These are phyloP conservation scores for Phortica okadai DNA, from an alignment of 2,888 invertebrate genomes.

Conservation along the genomic window DNA sequence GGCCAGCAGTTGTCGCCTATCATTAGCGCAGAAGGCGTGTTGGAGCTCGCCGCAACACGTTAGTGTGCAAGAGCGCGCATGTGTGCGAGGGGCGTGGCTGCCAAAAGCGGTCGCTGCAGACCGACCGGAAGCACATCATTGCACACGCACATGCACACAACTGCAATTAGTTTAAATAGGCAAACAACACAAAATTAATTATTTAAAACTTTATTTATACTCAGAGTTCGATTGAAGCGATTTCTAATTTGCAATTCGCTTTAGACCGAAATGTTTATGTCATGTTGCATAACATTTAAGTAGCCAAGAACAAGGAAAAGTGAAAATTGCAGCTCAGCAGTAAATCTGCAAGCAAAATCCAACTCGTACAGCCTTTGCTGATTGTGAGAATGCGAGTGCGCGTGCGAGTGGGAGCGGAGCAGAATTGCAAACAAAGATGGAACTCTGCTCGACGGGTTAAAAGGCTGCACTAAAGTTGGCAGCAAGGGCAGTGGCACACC, in stretches of 20 bases:
- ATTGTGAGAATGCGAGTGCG: too few relatives aligned
- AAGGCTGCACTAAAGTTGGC: background rate
- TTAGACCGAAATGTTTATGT: too few relatives aligned
- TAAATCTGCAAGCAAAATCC: too few relatives aligned
- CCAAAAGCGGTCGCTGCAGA: background rate
- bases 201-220: background rate
- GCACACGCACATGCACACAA: slow-evolving; percentile 24
- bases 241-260: too few relatives aligned
- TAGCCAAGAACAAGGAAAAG: too few relatives aligned
- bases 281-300: too few relatives aligned
- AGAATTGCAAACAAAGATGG: background rate
- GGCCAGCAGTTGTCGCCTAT: slow-evolving; percentile 19
- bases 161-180: slow-evolving; percentile 26
- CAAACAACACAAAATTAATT: slow-evolving; percentile 9
- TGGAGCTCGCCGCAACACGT: background rate
- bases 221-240: too few relatives aligned
- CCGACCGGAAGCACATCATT: slow-evolving; percentile 40
- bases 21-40: background rate
- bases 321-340: too few relatives aligned
- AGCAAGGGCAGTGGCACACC: background rate
- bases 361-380: too few relatives aligned
- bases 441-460: background rate
- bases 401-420: background rate
- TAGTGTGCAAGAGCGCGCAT: background rate
- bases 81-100: background rate